Conservation (phyloP, 2,113 vertebrate genomes). For the Sterna hirundo region DNA sequence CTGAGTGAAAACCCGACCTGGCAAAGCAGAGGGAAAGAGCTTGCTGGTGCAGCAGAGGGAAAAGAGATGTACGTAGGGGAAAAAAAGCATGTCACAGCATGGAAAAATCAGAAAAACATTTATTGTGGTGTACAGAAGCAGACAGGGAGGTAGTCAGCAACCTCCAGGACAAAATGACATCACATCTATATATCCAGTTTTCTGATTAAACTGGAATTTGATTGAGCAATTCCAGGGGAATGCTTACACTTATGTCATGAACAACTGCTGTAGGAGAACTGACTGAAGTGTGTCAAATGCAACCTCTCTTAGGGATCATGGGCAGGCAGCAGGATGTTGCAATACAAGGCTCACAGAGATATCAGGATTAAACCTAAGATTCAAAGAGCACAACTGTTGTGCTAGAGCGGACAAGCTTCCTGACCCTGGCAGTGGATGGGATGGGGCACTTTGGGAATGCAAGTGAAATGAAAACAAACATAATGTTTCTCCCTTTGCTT, state of each 20-base stretch:
- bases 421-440: background rate
- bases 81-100: background rate
- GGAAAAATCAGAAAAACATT: background rate
- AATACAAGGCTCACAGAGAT: background rate
- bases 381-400: background rate
- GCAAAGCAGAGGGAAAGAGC: background rate
- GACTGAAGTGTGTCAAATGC: background rate
- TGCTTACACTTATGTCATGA: background rate
- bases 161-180: background rate
- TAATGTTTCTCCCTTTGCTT: background rate
- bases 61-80: background rate
- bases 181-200: background rate
- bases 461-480: background rate
- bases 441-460: background rate
- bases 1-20: background rate
- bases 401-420: background rate
- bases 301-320: background rate
- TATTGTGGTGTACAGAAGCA: background rate
- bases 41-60: background rate
- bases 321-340: background rate
- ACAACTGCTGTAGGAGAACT: background rate
- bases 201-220: background rate
- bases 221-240: background rate
- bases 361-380: background rate
- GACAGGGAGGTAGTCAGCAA: background rate